Evolutionary conservation across 2,113 vertebrate genomes (phyloP).

Genomic region (Brachypodius melanocephalos): DNA sequence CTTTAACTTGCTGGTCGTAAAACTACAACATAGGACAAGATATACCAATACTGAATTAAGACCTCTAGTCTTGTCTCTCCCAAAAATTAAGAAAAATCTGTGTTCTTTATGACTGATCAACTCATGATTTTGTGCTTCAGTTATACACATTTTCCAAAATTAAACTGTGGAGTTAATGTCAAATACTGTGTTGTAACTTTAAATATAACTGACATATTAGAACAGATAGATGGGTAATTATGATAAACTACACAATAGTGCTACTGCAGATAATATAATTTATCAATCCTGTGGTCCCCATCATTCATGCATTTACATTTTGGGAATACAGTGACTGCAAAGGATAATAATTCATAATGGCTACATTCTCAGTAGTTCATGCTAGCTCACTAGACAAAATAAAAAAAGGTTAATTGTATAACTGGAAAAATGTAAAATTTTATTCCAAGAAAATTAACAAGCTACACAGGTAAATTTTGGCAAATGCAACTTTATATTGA

Average conservation of each 20-base stretch:
- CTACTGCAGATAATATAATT: constrained; percentile 70
- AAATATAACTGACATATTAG: constrained; percentile 65
- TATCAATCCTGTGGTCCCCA: constrained; percentile 70
- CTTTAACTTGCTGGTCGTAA: constrained; percentile 54
- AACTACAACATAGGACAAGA: constrained; percentile 49
- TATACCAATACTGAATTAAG: constrained; percentile 29
- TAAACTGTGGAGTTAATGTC: constrained; percentile 60
- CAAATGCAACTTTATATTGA: constrained; percentile 99
- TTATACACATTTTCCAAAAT: constrained; percentile 53
- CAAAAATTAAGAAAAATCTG: constrained; percentile 45
- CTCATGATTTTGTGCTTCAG: constrained; percentile 48
- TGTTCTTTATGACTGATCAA: constrained; percentile 40
- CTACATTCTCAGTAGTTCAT: constrained; percentile 70
- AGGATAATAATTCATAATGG: constrained; percentile 68
- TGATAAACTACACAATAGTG: constrained; percentile 72
- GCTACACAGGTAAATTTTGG: constrained; percentile 99
- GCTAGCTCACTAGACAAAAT: constrained; percentile 76
- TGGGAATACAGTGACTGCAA: constrained; percentile 71
- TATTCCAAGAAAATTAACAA: constrained; percentile 98
- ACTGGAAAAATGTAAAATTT: constrained; percentile 96
- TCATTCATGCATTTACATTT: constrained; percentile 74
- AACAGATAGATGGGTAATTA: constrained; percentile 71
- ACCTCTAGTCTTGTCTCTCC: constrained; percentile 48
- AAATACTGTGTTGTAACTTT: constrained; percentile 66
- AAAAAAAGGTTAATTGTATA: constrained; percentile 78